A percentile compares a stretch with the other conserved stretches of the same genome.
Conservation (phyloP, 2,888 invertebrate species). For the Craniophora ligustri region DNA sequence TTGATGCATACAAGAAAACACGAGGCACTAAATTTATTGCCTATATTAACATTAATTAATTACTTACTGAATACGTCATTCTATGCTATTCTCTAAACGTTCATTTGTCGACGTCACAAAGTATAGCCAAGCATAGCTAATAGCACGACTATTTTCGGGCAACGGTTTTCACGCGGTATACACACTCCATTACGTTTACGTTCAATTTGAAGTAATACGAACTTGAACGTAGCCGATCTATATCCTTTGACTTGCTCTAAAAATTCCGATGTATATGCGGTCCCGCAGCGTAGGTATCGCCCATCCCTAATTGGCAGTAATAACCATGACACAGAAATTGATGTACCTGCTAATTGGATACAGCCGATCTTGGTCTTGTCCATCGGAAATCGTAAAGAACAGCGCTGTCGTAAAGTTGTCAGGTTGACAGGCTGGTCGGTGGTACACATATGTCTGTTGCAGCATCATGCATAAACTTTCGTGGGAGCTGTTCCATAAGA, state of each 20-base stretch:
- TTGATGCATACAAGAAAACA: too few relatives aligned
- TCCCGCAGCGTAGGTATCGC: slow-evolving; percentile 37
- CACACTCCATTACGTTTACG: too few relatives aligned
- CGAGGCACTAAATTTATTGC: too few relatives aligned
- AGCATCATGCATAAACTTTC: slow-evolving; percentile 55
- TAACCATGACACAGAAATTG: slow-evolving; percentile 56
- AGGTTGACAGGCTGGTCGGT: slow-evolving; percentile 49
- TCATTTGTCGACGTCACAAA: too few relatives aligned
- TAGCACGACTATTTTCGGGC: too few relatives aligned
- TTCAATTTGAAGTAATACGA: slow-evolving; percentile 12
- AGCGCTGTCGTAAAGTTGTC: slow-evolving; percentile 57
- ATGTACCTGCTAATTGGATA: slow-evolving; percentile 61
- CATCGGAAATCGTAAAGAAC: slow-evolving; percentile 65
- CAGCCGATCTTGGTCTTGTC: slow-evolving; percentile 56
- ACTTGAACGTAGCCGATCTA: slow-evolving; percentile 27
- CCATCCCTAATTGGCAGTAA: slow-evolving; percentile 55
- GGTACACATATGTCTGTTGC: slow-evolving; percentile 54
- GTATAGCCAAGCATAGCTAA: too few relatives aligned
- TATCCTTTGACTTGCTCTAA: slow-evolving; percentile 43
- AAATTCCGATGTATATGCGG: slow-evolving; percentile 41
- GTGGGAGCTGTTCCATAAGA: slow-evolving; percentile 45
- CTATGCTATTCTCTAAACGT: too few relatives aligned
- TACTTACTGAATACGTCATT: background rate
- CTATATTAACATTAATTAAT: too few relatives aligned
- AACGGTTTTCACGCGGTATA: too few relatives aligned